These are phyloP conservation scores for Aythya baeri DNA, from an alignment of 2,113 vertebrate species.

Conservation along the genomic window DNA sequence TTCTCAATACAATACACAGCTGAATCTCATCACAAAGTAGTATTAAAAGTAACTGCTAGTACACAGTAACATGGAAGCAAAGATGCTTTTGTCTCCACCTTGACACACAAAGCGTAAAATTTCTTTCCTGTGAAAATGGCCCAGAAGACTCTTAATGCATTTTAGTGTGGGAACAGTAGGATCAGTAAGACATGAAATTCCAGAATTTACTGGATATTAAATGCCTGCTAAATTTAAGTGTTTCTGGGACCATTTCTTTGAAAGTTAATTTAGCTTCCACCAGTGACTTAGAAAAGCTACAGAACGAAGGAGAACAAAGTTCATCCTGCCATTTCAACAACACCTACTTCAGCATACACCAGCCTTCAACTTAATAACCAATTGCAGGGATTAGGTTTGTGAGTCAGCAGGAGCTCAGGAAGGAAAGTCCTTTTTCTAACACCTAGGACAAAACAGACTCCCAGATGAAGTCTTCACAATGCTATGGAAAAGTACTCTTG, in stretches of 20 bases:
- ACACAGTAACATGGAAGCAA: background rate
- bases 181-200: background rate
- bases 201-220: background rate
- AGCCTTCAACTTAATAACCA: background rate
- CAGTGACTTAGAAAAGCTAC: background rate
- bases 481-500: background rate
- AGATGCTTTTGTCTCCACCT: background rate
- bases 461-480: background rate
- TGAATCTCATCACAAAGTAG: background rate
- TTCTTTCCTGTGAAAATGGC: background rate
- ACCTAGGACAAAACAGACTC: background rate
- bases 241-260: background rate
- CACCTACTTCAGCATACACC: background rate
- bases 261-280: background rate
- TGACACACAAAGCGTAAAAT: too few relatives aligned
- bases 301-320: background rate
- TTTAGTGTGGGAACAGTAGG: background rate
- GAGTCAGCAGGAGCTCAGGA: background rate
- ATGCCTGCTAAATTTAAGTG: background rate
- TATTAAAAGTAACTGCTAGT: background rate
- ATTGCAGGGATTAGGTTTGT: background rate
- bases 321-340: background rate
- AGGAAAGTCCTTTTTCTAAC: background rate
- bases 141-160: background rate
- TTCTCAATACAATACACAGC: background rate